A percentile compares a stretch with the other conserved stretches of the same genome.
phyloP scores from a whole-genome alignment of 2,888 invertebrate genomes.

The Cephus sareptanus region DNA sequence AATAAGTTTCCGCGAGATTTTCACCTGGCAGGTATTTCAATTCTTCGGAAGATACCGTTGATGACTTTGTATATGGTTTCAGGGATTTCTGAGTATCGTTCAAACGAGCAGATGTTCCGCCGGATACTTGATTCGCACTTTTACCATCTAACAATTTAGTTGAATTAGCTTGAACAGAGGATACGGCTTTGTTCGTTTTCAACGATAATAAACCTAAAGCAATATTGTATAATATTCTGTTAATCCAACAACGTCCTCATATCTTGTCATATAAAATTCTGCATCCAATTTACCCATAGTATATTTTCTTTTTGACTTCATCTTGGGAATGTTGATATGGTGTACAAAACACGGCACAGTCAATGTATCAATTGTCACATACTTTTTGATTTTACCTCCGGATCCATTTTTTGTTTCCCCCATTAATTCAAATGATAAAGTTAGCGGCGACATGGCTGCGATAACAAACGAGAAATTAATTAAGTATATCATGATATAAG shows the following conservation, averaged over 20 bases:
- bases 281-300: conserved; percentile 37
- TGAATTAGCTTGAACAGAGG: conserved; percentile 22
- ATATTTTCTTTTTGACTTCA: conserved; percentile 43
- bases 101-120: conserved; percentile 58
- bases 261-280: neutral
- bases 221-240: neutral
- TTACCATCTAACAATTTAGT: conserved; percentile 9
- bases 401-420: neutral
- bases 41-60: neutral
- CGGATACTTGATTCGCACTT: conserved; percentile 26
- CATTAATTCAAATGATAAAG: neutral
- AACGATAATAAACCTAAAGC: conserved; percentile 47
- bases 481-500: neutral
- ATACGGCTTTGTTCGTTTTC: conserved; percentile 53
- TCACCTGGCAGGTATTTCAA: conserved; percentile 9
- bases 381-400: neutral
- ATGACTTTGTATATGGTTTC: conserved; percentile 48
- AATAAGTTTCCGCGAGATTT: conserved; percentile 12
- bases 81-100: conserved; percentile 56
- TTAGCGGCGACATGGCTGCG: neutral
- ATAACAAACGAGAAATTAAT: neutral
- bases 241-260: neutral
- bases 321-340: conserved; percentile 19
- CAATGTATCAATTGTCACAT: neutral
- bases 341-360: conserved; percentile 3